phyloP scores from a whole-genome alignment of 1,140 invertebrate genomes.

The Oncopodura yosiiana region DNA sequence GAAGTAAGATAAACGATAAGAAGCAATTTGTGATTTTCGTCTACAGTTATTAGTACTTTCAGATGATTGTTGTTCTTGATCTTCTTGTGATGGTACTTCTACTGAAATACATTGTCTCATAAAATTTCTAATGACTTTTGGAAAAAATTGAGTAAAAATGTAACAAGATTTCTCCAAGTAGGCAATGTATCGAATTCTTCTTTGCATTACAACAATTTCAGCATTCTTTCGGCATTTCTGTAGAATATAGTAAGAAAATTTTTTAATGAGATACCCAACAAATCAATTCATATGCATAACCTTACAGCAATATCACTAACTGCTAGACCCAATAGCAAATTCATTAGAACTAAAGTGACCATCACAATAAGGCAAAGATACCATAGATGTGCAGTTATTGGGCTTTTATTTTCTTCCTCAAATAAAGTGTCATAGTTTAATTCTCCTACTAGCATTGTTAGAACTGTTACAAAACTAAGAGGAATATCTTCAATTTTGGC shows the following conservation, averaged over 20 bases:
- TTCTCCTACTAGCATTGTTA: conserved; percentile 51
- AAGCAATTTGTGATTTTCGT: not conserved
- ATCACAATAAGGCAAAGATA: conserved; percentile 39
- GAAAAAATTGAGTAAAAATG: conserved; percentile 10
- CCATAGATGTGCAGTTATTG: conserved; percentile 34
- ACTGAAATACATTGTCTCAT: conserved; percentile 13
- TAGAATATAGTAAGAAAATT: not conserved
- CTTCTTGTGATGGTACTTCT: conserved; percentile 7
- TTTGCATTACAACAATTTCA: conserved; percentile 25
- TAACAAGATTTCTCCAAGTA: conserved; percentile 26
- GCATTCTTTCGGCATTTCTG: conserved; percentile 24
- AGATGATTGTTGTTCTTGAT: not conserved
- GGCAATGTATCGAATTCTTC: conserved; percentile 24
- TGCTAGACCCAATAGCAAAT: conserved; percentile 43
- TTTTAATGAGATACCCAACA: no score
- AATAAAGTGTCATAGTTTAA: conserved; percentile 45
- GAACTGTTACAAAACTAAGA: conserved; percentile 7
- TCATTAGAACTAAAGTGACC: conserved; percentile 42
- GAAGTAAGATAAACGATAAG: not conserved
- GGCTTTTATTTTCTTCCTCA: conserved; percentile 14
- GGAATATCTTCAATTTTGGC: conserved; percentile 13
- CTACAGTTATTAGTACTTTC: not conserved
- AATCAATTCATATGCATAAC: not conserved
- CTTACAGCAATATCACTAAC: conserved; percentile 41
- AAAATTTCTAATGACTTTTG: conserved; percentile 4